phyloP scores from a whole-genome alignment of 2,113 vertebrate genomes.

The Alexandromys fortis region DNA sequence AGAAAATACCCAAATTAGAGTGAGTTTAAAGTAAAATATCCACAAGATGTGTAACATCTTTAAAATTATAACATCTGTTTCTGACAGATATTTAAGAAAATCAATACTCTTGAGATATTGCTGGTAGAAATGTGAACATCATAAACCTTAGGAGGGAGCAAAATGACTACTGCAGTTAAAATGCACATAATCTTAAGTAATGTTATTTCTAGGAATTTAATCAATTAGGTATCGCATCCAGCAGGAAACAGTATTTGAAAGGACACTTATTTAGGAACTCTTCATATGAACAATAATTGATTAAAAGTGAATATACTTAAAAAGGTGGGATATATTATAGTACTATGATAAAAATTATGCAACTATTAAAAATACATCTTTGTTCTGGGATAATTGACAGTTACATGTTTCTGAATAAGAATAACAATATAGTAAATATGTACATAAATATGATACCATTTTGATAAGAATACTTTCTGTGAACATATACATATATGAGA shows the following conservation, averaged over 20 bases:
- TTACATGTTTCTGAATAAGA: not conserved
- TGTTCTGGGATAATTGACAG: not conserved
- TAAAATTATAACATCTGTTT: not conserved
- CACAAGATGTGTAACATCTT: not conserved
- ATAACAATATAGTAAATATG: not conserved
- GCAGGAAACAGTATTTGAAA: not conserved
- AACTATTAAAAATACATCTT: not conserved
- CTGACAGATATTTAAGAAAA: not conserved
- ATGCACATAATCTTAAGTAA: not conserved
- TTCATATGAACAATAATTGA: not conserved
- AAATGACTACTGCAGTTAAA: not conserved
- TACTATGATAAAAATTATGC: not conserved
- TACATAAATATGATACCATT: not conserved
- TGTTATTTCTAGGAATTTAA: not conserved
- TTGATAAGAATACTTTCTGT: not conserved
- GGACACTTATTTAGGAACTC: not conserved
- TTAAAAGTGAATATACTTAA: not conserved
- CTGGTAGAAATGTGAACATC: not conserved
- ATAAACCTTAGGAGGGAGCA: not conserved
- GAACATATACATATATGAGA: not conserved
- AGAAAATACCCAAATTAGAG: not conserved
- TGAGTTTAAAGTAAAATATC: not conserved
- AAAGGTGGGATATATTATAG: not conserved
- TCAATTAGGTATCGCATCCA: not conserved
- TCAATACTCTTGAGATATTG: not conserved